phyloP scores from a whole-genome alignment of 2,113 vertebrate species.

The Thermophis baileyi region DNA sequence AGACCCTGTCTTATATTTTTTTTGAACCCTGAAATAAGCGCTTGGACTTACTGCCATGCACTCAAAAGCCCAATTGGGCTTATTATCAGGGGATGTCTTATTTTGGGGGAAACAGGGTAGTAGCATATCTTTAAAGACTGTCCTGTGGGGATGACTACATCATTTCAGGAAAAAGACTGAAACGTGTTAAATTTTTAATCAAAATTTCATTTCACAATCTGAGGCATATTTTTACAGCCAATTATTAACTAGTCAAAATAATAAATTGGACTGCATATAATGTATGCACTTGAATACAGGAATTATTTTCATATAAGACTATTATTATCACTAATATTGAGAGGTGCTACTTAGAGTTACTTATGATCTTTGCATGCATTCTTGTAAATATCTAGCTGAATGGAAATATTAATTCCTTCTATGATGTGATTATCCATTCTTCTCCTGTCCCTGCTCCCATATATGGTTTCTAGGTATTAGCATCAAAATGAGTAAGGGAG shows the following conservation, averaged over 20 bases:
- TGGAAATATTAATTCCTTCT: not conserved
- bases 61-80: no score
- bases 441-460: not conserved
- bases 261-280: not conserved
- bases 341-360: not conserved
- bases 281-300: not conserved
- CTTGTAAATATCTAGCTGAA: not conserved
- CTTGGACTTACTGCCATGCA: no score
- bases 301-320: not conserved
- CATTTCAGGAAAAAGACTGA: not conserved
- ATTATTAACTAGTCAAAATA: not conserved
- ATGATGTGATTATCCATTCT: not conserved
- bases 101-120: no score
- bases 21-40: no score
- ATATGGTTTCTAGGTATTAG: not conserved
- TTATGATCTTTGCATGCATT: not conserved
- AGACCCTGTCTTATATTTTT: no score
- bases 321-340: not conserved
- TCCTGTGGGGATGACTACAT: not conserved
- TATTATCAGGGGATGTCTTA: no score
- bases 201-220: not conserved
- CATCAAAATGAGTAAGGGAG: not conserved
- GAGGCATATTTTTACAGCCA: not conserved
- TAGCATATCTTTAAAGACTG: not conserved
- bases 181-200: not conserved